Evolutionary conservation across 2,113 vertebrate species (phyloP).

Genomic region (Ondatra zibethicus): DNA sequence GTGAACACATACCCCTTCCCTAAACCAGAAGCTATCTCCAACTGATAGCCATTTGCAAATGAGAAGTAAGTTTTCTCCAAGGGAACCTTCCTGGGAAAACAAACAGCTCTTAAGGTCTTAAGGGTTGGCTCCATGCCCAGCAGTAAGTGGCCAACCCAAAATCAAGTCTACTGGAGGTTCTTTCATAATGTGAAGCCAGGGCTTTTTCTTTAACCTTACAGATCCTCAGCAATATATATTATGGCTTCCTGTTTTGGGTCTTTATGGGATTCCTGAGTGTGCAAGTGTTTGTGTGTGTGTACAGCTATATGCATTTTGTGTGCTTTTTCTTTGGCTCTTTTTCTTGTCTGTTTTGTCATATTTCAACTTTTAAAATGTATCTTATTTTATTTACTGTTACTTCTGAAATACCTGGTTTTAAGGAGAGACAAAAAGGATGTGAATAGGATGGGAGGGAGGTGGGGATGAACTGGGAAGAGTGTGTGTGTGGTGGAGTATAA

Average conservation of each 20-base stretch:
- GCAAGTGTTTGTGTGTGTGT: not conserved
- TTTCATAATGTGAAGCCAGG: not conserved
- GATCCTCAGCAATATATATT: not conserved
- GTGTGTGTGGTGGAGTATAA: not conserved
- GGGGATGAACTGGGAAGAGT: not conserved
- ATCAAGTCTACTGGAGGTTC: not conserved
- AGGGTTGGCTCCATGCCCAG: not conserved
- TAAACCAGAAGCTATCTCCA: not conserved
- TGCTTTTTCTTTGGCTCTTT: not conserved
- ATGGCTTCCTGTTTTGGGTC: not conserved
- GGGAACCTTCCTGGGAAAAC: not conserved
- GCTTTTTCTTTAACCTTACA: not conserved
- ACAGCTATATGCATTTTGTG: not conserved
- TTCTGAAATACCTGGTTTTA: not conserved
- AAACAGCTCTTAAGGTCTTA: not conserved
- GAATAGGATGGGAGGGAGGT: not conserved
- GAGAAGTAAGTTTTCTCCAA: not conserved
- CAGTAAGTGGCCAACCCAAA: not conserved
- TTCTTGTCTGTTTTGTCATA: not conserved
- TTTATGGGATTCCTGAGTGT: not conserved
- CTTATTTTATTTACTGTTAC: not conserved
- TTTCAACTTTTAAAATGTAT: not conserved
- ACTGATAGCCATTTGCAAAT: not conserved
- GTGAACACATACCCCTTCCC: not conserved
- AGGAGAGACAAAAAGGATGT: not conserved